These are phyloP conservation scores for Strigamia maritima DNA, from an alignment of 2,888 invertebrate species.

Conservation along the genomic window DNA sequence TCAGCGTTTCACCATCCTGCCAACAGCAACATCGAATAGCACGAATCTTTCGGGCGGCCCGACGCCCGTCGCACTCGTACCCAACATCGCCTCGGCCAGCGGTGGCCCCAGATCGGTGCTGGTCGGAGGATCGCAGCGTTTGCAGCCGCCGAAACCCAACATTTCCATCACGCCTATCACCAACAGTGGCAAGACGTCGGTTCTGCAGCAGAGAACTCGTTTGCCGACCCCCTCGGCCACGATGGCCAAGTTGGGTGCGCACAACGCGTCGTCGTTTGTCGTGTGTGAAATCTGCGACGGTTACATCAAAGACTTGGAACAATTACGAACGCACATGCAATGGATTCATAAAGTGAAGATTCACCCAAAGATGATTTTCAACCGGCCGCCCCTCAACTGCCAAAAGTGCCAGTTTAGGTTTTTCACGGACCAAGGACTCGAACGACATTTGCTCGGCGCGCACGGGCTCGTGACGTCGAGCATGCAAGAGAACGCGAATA, in stretches of 20 bases:
- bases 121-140: conserved; percentile 37
- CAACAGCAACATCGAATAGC: conserved; percentile 44
- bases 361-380: conserved; percentile 93
- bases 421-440: conserved; percentile 94
- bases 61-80: conserved; percentile 58
- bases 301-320: conserved; percentile 91
- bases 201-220: conserved; percentile 31
- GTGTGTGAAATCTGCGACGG: conserved; percentile 97
- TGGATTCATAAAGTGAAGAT: conserved; percentile 97
- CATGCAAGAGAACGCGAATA: conserved; percentile 93
- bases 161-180: conserved; percentile 87
- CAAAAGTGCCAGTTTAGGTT: conserved; percentile 95
- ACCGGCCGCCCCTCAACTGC: conserved; percentile 88
- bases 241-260: conserved; percentile 46
- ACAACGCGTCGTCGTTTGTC: conserved; percentile 73
- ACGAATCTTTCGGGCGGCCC: conserved; percentile 53
- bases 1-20: conserved; percentile 45
- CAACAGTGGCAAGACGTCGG: conserved; percentile 51
- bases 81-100: conserved; percentile 56
- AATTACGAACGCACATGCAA: conserved; percentile 92
- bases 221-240: conserved; percentile 34
- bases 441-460: conserved; percentile 88
- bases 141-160: conserved; percentile 67
- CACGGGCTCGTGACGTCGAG: conserved; percentile 93
- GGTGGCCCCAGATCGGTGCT: conserved; percentile 39